phyloP scores from a whole-genome alignment of 2,797 vertebrate genomes.

The Gymnopithys bicolor region DNA sequence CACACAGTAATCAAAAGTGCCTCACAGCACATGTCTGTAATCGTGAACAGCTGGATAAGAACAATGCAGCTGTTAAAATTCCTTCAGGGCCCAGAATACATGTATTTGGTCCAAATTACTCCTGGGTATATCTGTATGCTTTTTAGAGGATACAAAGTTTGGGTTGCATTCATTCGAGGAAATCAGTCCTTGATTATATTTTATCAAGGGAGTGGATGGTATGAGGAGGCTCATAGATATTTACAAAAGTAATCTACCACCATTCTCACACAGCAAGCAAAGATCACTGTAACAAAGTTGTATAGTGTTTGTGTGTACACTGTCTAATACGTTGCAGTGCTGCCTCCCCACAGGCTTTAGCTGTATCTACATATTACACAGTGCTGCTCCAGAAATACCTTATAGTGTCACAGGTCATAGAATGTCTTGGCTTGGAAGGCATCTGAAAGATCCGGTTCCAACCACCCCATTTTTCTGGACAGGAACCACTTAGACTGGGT shows the following conservation, averaged over 20 bases:
- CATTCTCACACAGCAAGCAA: background rate
- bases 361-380: background rate
- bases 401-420: background rate
- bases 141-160: background rate
- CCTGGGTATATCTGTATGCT: background rate
- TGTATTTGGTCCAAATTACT: background rate
- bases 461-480: background rate
- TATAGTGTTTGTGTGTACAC: fast-evolving
- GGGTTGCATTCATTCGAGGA: background rate
- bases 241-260: background rate
- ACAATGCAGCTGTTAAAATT: constrained; percentile 12
- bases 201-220: background rate
- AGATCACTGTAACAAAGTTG: fast-evolving
- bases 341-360: background rate
- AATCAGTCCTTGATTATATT: background rate
- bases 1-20: background rate
- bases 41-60: constrained; percentile 39
- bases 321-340: background rate
- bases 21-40: background rate
- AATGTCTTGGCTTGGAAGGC: background rate
- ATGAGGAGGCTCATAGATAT: background rate
- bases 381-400: background rate
- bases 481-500: background rate
- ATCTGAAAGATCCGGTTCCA: background rate
- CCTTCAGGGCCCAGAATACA: background rate